phyloP scores from a whole-genome alignment of 2,888 invertebrate genomes.

The Pristionchus exspectatus region DNA sequence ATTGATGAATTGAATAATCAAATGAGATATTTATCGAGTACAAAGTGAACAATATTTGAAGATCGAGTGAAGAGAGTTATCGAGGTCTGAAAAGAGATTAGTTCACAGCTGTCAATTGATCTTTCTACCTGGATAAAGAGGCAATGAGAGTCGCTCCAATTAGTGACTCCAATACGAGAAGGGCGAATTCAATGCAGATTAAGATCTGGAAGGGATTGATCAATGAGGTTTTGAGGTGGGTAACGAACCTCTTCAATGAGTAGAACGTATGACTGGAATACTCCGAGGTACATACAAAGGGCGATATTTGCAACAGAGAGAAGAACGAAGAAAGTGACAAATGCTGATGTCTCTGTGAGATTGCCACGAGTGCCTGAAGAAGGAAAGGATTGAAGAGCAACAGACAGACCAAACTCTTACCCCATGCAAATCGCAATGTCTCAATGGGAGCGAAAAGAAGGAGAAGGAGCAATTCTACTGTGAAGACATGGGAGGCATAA shows the following conservation, averaged over 20 bases:
- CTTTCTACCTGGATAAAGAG: conserved; percentile 61
- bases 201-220: conserved; percentile 40
- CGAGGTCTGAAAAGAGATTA: conserved; percentile 9
- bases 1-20: not conserved
- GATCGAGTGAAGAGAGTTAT: not conserved
- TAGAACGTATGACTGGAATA: conserved; percentile 66
- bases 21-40: not conserved
- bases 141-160: conserved; percentile 65
- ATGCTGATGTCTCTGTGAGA: conserved; percentile 66
- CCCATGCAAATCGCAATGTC: conserved; percentile 63
- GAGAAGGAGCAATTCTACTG: conserved; percentile 63
- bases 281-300: conserved; percentile 66
- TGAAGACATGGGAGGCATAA: conserved; percentile 61
- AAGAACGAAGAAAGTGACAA: conserved; percentile 64
- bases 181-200: conserved; percentile 59
- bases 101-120: not conserved
- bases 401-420: conserved; percentile 46
- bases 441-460: conserved; percentile 65
- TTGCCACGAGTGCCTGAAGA: conserved; percentile 61
- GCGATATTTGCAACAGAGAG: conserved; percentile 62
- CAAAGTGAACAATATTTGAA: not conserved
- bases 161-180: conserved; percentile 63
- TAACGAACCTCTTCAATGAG: conserved; percentile 61
- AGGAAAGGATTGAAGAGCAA: not conserved
- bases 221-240: not conserved